Evolutionary conservation across 2,113 vertebrate species (phyloP).

Genomic region (Montifringilla adamsi): DNA sequence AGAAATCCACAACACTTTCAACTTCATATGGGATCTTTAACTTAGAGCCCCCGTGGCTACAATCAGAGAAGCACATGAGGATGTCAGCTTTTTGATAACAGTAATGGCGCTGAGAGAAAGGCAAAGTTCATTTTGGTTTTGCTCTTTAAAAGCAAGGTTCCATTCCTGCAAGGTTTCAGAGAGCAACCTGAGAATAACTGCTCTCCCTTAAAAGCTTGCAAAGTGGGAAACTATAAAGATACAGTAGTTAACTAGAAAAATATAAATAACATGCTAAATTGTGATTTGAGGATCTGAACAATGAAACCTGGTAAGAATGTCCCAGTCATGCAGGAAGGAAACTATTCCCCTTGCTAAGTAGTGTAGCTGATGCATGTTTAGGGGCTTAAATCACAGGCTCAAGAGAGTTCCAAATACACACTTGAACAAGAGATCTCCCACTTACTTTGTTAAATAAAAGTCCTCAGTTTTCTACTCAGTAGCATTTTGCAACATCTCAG

Average conservation of each 20-base stretch:
- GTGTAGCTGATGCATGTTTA: not conserved
- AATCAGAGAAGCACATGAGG: not conserved
- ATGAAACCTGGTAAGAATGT: not conserved
- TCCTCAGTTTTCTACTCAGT: not conserved
- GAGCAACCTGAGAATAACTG: not conserved
- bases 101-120: not conserved
- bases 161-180: not conserved
- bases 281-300: not conserved
- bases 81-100: not conserved
- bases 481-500: not conserved
- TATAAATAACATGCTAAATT: not conserved
- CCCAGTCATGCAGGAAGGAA: not conserved
- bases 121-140: slow-evolving; percentile 3
- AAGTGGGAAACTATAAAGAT: not conserved
- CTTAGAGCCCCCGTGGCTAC: not conserved
- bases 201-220: not conserved
- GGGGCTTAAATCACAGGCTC: not conserved
- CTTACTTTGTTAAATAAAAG: not conserved
- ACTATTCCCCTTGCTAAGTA: not conserved
- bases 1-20: slow-evolving; percentile 8
- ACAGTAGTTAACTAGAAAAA: not conserved
- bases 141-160: not conserved
- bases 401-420: not conserved
- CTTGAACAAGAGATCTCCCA: not conserved
- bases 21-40: not conserved